These are phyloP conservation scores for Amblyraja radiata DNA, from an alignment of 2,797 vertebrate species.

Conservation along the genomic window DNA sequence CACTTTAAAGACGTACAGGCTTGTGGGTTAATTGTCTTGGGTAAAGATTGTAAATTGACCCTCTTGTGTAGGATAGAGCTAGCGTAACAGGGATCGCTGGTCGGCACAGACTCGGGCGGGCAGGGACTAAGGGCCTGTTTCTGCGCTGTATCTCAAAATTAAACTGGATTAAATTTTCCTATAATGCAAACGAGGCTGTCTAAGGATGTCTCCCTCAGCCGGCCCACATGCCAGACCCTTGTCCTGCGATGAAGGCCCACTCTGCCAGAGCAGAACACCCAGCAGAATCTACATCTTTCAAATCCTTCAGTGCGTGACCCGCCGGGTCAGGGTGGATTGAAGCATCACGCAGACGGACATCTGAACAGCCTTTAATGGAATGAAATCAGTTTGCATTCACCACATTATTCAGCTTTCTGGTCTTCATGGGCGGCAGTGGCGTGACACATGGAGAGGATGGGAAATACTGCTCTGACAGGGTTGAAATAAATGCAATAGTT, in stretches of 20 bases:
- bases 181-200: background rate
- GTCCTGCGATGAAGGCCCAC: background rate
- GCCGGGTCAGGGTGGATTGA: background rate
- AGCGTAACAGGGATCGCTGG: no score
- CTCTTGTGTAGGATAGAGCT: no score
- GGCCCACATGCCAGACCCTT: background rate
- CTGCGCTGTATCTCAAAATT: no score
- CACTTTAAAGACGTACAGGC: no score
- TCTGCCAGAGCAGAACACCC: background rate
- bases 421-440: background rate
- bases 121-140: no score
- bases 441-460: background rate
- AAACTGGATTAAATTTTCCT: no score
- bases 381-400: conserved; percentile 2
- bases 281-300: background rate
- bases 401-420: background rate
- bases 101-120: no score
- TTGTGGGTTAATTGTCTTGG: no score
- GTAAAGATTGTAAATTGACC: no score
- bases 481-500: conserved; percentile 1
- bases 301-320: conserved; percentile 8
- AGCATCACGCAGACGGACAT: background rate
- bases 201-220: background rate
- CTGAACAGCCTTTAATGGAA: background rate
- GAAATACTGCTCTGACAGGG: background rate